A percentile compares a stretch with the other conserved stretches of the same genome.
Conservation (phyloP, 2,888 invertebrate genomes). For the Nemoura dubitans region DNA sequence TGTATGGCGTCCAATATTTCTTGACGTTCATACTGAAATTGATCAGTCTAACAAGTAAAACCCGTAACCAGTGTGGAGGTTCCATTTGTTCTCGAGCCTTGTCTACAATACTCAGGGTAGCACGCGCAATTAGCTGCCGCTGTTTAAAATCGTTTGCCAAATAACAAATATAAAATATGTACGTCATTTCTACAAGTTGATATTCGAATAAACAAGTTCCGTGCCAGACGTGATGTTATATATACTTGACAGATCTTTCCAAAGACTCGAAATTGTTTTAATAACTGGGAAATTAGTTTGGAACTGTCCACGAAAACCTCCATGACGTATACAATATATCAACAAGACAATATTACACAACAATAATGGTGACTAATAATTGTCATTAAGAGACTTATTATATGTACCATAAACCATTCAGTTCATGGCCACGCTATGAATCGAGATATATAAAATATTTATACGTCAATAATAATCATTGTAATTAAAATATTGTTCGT, state of each 20-base stretch:
- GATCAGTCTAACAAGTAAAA: not conserved
- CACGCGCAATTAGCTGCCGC: not conserved
- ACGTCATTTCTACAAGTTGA: not conserved
- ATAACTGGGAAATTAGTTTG: not conserved
- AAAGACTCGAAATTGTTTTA: not conserved
- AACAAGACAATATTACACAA: constrained; percentile 21
- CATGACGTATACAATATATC: not conserved
- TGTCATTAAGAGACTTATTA: constrained; percentile 27
- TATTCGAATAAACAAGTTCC: not conserved
- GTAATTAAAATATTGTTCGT: constrained; percentile 34
- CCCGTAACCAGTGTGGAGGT: not conserved
- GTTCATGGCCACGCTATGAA: constrained; percentile 46
- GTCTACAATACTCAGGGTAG: too few relatives aligned
- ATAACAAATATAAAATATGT: not conserved
- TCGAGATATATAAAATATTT: constrained; percentile 34
- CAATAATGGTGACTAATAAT: constrained; percentile 22
- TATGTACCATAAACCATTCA: constrained; percentile 39
- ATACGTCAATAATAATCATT: constrained; percentile 1
- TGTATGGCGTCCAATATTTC: not conserved
- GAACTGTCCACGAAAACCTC: not conserved
- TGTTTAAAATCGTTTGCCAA: not conserved
- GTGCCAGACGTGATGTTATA: not conserved
- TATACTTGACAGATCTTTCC: not conserved
- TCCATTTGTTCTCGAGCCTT: too few relatives aligned
- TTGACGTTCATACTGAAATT: not conserved